Evolutionary conservation across 2,888 invertebrate genomes (phyloP).

Genomic region (Nemoura dubitans): DNA sequence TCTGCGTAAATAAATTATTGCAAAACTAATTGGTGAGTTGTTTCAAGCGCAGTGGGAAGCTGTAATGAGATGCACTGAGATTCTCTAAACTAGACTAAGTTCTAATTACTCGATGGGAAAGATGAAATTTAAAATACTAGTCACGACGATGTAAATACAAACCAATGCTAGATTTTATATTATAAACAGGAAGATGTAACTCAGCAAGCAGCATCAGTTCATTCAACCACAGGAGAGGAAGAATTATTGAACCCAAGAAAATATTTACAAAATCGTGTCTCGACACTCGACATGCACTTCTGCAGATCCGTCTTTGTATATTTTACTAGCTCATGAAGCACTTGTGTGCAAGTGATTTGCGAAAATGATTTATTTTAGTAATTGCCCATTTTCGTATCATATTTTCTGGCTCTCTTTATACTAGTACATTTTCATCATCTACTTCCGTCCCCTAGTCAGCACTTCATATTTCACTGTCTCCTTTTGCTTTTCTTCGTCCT

Average conservation of each 20-base stretch:
- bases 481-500: conserved; percentile 21
- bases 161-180: background rate
- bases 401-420: conserved; percentile 42
- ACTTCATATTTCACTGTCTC: conserved; percentile 34
- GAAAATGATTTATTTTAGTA: background rate
- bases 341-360: background rate
- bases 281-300: background rate
- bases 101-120: background rate
- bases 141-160: background rate
- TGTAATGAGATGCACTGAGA: background rate
- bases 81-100: background rate
- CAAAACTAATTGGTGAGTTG: background rate
- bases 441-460: conserved; percentile 32
- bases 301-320: background rate
- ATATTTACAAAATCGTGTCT: background rate
- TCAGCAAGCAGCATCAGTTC: background rate
- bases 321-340: background rate
- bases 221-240: background rate
- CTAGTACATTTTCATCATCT: conserved; percentile 45
- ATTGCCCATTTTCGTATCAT: background rate
- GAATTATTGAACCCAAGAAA: background rate
- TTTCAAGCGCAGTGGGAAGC: background rate
- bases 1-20: background rate
- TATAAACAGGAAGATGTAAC: conserved; percentile 7
- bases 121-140: background rate